A percentile compares a stretch with the other conserved stretches of the same genome.
phyloP scores from a whole-genome alignment of 1,140 invertebrate genomes.

The Cotesia glomerata region DNA sequence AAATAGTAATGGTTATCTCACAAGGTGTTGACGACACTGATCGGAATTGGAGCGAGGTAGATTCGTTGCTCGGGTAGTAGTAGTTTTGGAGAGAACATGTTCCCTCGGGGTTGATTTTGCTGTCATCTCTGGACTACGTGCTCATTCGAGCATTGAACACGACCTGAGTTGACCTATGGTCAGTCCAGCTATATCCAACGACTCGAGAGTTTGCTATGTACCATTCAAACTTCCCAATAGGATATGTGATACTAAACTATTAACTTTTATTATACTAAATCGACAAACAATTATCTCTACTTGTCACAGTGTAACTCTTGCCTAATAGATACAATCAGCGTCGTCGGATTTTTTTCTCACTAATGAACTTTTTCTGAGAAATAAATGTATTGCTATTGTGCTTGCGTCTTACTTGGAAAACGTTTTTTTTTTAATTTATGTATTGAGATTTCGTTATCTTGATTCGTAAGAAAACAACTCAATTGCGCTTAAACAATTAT shows the following conservation, averaged over 20 bases:
- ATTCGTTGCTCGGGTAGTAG: neutral
- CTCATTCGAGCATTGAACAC: constrained; percentile 4
- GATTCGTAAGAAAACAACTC: too few relatives aligned
- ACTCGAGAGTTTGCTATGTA: neutral
- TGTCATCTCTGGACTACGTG: neutral
- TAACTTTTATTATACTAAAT: too few relatives aligned
- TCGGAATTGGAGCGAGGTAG: constrained; percentile 32
- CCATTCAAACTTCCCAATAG: neutral
- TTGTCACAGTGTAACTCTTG: too few relatives aligned
- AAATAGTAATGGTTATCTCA: constrained; percentile 18
- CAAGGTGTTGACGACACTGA: constrained; percentile 29
- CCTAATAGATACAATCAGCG: too few relatives aligned
- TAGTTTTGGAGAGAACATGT: neutral
- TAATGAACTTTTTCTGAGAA: too few relatives aligned
- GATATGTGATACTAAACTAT: neutral
- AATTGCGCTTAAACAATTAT: too few relatives aligned
- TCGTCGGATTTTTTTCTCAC: too few relatives aligned
- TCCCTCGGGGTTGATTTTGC: neutral
- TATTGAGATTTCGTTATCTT: too few relatives aligned
- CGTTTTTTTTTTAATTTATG: too few relatives aligned
- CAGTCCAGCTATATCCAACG: neutral
- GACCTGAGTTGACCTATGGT: constrained; percentile 19
- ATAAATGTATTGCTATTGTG: too few relatives aligned
- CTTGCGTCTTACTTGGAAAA: too few relatives aligned
- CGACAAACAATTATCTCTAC: too few relatives aligned